These are phyloP conservation scores for pig (Sus scrofa) DNA, from an alignment of 2,113 vertebrate genomes.

Conservation along the genomic window DNA sequence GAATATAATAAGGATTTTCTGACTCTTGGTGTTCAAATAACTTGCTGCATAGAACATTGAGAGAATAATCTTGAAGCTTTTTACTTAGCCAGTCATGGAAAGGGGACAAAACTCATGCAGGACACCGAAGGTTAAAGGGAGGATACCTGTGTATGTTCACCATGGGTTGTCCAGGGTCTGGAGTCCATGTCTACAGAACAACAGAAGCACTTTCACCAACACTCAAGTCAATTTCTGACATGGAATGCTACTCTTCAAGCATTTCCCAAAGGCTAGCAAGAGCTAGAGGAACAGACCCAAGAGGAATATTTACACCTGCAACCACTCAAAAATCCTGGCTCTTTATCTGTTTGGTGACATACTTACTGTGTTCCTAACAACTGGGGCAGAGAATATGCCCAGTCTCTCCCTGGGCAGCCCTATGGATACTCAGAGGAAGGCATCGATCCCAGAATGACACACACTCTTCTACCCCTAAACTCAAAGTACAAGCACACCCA, in stretches of 20 bases:
- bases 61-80: neutral
- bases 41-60: neutral
- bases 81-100: neutral
- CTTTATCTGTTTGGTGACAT: neutral
- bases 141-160: neutral
- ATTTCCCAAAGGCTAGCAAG: neutral
- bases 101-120: neutral
- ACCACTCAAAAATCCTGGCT: neutral
- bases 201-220: neutral
- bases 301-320: neutral
- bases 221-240: neutral
- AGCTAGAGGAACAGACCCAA: neutral
- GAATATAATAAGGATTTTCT: neutral
- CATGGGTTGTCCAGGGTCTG: neutral
- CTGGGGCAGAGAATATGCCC: fast-evolving
- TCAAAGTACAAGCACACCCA: neutral
- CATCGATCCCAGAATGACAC: fast-evolving
- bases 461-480: neutral
- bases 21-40: neutral
- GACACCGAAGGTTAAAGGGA: neutral
- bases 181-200: neutral
- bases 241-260: neutral
- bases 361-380: neutral
- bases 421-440: neutral
- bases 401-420: fast-evolving